phyloP scores from a whole-genome alignment of 2,797 vertebrate species.

The Miopithecus talapoin region DNA sequence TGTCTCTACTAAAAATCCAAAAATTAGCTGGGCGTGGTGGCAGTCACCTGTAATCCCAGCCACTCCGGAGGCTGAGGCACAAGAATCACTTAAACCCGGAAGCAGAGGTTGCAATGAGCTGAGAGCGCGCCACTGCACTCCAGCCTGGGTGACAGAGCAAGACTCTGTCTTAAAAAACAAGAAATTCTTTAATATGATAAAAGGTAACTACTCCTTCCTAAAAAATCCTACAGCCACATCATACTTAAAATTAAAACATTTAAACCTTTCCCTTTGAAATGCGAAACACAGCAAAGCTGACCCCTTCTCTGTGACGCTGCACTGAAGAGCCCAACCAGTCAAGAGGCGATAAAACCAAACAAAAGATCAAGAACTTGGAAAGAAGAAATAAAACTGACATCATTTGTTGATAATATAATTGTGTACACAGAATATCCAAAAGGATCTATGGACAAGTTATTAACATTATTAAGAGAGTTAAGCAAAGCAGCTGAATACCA shows the following conservation, averaged over 20 bases:
- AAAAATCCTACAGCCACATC: neutral
- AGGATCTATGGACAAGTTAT: neutral
- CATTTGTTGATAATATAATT: neutral
- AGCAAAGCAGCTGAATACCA: neutral
- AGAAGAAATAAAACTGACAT: neutral
- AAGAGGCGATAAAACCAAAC: neutral
- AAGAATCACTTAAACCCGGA: neutral
- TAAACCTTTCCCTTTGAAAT: neutral
- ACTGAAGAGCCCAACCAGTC: neutral
- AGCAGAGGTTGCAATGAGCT: neutral
- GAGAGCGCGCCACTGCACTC: neutral
- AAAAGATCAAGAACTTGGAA: neutral
- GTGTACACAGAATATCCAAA: neutral
- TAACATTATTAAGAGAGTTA: neutral
- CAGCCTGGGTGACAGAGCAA: neutral
- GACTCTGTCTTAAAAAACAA: neutral
- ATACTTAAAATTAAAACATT: neutral
- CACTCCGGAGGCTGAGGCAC: neutral
- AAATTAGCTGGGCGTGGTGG: neutral
- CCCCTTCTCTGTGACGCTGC: neutral
- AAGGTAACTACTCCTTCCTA: neutral
- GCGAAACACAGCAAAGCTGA: neutral
- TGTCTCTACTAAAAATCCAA: neutral
- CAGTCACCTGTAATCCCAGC: neutral
- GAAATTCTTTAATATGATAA: neutral